Evolutionary conservation across 2,888 invertebrate species (phyloP).

Genomic region (Bellardia bayeri): DNA sequence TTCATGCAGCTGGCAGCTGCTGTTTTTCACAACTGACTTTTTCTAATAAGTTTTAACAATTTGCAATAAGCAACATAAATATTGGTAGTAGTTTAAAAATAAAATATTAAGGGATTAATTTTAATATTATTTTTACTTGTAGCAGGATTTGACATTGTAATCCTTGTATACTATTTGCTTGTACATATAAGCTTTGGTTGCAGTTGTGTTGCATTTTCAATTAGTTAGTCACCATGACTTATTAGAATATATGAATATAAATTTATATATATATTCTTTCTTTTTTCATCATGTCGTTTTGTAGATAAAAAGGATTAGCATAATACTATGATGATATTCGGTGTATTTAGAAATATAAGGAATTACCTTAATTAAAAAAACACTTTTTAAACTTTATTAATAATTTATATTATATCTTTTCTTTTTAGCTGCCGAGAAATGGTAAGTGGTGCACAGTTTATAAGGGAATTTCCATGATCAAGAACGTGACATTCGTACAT

Average conservation of each 20-base stretch:
- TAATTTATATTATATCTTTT: too few relatives aligned
- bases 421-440: too few relatives aligned
- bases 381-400: background rate
- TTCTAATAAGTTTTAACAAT: background rate
- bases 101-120: slow-evolving; percentile 8
- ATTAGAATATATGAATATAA: slow-evolving; percentile 3
- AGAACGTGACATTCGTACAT: too few relatives aligned
- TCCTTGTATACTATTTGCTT: background rate
- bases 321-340: background rate
- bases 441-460: too few relatives aligned
- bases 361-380: background rate
- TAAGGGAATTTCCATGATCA: too few relatives aligned
- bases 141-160: slow-evolving; percentile 26
- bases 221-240: slow-evolving; percentile 30
- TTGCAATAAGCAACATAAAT: background rate
- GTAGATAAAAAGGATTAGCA: background rate
- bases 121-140: background rate
- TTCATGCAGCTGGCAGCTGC: background rate
- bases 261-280: background rate
- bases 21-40: background rate
- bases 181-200: background rate
- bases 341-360: background rate
- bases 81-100: background rate
- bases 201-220: slow-evolving; percentile 21
- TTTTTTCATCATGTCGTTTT: background rate